Conservation (phyloP, 2,113 vertebrate genomes). For the Neotoma lepida region DNA sequence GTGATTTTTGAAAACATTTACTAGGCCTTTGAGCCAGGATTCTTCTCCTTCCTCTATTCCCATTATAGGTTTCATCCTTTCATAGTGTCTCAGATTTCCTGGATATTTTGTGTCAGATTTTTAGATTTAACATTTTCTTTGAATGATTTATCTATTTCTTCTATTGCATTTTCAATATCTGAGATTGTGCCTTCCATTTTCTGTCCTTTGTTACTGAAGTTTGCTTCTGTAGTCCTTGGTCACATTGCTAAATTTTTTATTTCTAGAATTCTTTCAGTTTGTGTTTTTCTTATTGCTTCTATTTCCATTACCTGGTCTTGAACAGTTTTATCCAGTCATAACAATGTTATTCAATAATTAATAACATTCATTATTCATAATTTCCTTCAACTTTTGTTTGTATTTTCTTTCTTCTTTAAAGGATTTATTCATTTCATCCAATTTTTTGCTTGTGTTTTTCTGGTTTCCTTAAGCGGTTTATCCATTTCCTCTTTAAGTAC, state of each 20-base stretch:
- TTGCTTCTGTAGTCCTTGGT: neutral
- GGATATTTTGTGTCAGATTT: too few relatives aligned
- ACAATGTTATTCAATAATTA: too few relatives aligned
- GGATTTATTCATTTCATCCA: neutral
- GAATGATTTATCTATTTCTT: too few relatives aligned
- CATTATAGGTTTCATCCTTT: too few relatives aligned
- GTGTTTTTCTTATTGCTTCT: neutral
- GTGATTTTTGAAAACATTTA: too few relatives aligned
- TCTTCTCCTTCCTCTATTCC: too few relatives aligned
- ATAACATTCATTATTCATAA: too few relatives aligned
- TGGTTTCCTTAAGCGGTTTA: neutral
- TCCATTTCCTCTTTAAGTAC: neutral
- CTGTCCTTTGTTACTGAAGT: neutral
- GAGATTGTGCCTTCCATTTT: too few relatives aligned
- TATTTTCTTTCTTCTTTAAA: neutral
- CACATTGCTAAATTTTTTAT: neutral
- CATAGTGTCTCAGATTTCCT: too few relatives aligned
- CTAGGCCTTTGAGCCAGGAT: too few relatives aligned
- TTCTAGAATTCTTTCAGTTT: neutral
- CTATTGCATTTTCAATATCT: too few relatives aligned
- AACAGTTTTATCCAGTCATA: neutral
- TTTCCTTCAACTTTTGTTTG: neutral
- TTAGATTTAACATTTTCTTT: too few relatives aligned
- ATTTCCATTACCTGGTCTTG: neutral
- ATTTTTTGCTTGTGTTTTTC: neutral